Conservation (phyloP, 2,888 invertebrate species). For the Hoplodrina blanda region DNA sequence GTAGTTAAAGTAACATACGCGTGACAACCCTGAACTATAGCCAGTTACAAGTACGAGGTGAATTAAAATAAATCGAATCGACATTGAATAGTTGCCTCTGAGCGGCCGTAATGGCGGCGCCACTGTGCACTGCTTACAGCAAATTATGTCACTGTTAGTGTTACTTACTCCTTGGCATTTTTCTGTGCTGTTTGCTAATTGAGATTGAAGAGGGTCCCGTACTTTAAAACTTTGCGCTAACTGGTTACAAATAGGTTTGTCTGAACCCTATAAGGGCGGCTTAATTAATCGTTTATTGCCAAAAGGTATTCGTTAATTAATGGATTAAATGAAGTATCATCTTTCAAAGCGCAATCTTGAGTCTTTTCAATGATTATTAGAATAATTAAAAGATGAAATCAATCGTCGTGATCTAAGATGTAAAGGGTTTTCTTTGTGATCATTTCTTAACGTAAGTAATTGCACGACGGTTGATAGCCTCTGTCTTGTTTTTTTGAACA, state of each 20-base stretch:
- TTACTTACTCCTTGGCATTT: constrained; percentile 8
- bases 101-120: constrained; percentile 42
- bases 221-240: background rate
- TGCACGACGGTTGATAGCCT: no score
- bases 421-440: background rate
- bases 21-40: constrained; percentile 49
- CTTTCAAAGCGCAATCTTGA: background rate
- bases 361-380: background rate
- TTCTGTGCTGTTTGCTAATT: constrained; percentile 10
- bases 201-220: background rate
- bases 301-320: background rate
- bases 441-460: no score
- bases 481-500: no score
- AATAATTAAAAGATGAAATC: background rate
- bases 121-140: constrained; percentile 31
- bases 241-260: background rate
- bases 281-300: background rate
- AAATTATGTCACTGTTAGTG: constrained; percentile 51
- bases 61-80: constrained; percentile 79
- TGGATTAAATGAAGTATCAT: background rate
- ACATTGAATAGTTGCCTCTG: constrained; percentile 73
- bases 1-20: background rate
- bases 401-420: background rate
- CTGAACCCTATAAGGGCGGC: background rate
- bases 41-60: constrained; percentile 59